Conservation (phyloP, 2,113 vertebrate species). For the Numida meleagris region DNA sequence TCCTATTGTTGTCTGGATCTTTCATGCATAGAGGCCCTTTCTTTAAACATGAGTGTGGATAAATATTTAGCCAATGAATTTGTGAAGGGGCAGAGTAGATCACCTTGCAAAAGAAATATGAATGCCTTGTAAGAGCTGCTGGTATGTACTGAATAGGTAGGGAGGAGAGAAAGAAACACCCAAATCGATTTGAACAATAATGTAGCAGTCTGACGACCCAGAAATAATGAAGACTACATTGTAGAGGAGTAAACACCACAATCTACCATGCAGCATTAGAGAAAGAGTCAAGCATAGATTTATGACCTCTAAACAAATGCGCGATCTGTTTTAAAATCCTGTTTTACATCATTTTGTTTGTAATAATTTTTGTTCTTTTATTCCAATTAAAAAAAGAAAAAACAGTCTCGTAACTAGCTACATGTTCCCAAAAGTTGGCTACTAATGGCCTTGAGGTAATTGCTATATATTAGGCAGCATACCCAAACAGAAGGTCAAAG, state of each 20-base stretch:
- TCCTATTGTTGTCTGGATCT: not conserved
- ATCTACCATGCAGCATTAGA: slow-evolving; percentile 1
- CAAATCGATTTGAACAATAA: not conserved
- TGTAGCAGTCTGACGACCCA: not conserved
- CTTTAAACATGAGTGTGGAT: not conserved
- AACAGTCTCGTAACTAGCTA: not conserved
- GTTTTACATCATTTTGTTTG: not conserved
- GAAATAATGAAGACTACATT: not conserved
- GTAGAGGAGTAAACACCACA: not conserved
- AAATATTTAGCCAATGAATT: not conserved
- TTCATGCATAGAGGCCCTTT: not conserved
- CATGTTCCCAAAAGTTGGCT: not conserved
- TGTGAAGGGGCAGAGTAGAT: not conserved
- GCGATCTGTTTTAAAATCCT: not conserved
- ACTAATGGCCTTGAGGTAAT: slow-evolving; percentile 30
- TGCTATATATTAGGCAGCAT: not conserved
- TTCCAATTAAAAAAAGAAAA: not conserved
- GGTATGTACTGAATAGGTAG: not conserved
- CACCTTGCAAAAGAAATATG: not conserved
- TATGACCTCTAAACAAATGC: not conserved
- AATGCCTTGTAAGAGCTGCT: not conserved
- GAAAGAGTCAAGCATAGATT: slow-evolving; percentile 4
- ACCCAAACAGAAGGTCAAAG: slow-evolving; percentile 42
- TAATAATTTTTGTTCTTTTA: slow-evolving; percentile 1
- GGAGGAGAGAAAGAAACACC: not conserved